Percentiles rank a stretch among this genome's conserved stretches.
Evolutionary conservation across 2,888 invertebrate species (phyloP).

Genomic region (Pandemis cinnamomeana): DNA sequence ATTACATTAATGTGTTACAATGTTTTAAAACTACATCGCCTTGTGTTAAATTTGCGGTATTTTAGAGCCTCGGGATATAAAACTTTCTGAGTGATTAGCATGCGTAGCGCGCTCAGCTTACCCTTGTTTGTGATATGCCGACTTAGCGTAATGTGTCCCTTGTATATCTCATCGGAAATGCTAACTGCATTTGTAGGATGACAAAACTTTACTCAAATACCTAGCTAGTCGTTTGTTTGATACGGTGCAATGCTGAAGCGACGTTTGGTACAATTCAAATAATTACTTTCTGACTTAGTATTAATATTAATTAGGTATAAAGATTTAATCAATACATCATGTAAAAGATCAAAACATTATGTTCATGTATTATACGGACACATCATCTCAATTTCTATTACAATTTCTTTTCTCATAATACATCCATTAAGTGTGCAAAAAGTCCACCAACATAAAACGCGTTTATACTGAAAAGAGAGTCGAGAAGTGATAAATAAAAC

Average conservation of each 20-base stretch:
- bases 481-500: constrained; percentile 62
- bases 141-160: constrained; percentile 50
- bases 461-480: constrained; percentile 61
- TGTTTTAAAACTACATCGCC: neutral
- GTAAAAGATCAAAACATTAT: too few species aligned
- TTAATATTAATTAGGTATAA: too few species aligned
- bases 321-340: too few species aligned
- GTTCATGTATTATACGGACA: too few species aligned
- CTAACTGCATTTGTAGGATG: constrained; percentile 34
- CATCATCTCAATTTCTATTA: neutral
- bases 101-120: constrained; percentile 48
- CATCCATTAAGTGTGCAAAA: constrained; percentile 36
- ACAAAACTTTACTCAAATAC: constrained; percentile 17
- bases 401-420: constrained; percentile 2
- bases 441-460: constrained; percentile 41
- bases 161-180: constrained; percentile 48
- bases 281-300: too few species aligned
- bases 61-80: constrained; percentile 44
- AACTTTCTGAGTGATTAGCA: constrained; percentile 56
- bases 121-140: constrained; percentile 55
- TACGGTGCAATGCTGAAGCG: neutral
- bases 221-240: neutral
- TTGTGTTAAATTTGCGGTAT: constrained; percentile 17
- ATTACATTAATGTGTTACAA: neutral
- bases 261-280: too few species aligned